Evolutionary conservation across 2,888 invertebrate species (phyloP).

Genomic region (Byasa hedistus): DNA sequence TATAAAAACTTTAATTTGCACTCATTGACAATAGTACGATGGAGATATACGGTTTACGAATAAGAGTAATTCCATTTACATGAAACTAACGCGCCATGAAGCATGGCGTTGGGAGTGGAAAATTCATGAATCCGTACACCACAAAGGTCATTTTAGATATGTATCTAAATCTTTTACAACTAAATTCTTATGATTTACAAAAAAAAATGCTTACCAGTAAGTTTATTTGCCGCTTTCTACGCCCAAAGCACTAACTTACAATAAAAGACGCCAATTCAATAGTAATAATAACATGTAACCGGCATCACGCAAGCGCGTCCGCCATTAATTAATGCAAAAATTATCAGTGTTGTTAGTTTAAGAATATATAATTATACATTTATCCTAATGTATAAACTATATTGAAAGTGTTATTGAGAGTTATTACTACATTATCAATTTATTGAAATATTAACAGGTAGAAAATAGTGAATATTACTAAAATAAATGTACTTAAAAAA

Average conservation of each 20-base stretch:
- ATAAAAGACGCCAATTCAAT: conserved; percentile 70
- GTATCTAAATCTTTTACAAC: background rate
- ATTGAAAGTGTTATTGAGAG: no score
- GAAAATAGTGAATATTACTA: no score
- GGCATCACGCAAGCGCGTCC: conserved; percentile 80
- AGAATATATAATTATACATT: no score
- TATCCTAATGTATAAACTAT: no score
- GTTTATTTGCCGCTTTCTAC: conserved; percentile 48
- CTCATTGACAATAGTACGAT: background rate
- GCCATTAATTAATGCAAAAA: conserved; percentile 65
- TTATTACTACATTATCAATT: no score
- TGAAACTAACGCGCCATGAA: conserved; percentile 63
- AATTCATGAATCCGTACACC: conserved; percentile 52
- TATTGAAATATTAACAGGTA: no score
- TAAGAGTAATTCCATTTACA: conserved; percentile 59
- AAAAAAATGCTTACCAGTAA: conserved; percentile 48
- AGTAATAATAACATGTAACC: conserved; percentile 73
- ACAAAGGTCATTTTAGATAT: conserved; percentile 26
- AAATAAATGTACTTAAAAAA: no score
- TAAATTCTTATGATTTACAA: conserved; percentile 12
- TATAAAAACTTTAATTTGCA: background rate
- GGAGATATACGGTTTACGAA: conserved; percentile 32
- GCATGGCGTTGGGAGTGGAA: conserved; percentile 70
- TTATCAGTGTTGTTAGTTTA: conserved; percentile 43
- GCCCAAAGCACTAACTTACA: conserved; percentile 53